A percentile compares a stretch with the other conserved stretches of the same genome.
These are phyloP conservation scores for Agrotis segetum DNA, from an alignment of 2,888 invertebrate species.

Conservation along the genomic window DNA sequence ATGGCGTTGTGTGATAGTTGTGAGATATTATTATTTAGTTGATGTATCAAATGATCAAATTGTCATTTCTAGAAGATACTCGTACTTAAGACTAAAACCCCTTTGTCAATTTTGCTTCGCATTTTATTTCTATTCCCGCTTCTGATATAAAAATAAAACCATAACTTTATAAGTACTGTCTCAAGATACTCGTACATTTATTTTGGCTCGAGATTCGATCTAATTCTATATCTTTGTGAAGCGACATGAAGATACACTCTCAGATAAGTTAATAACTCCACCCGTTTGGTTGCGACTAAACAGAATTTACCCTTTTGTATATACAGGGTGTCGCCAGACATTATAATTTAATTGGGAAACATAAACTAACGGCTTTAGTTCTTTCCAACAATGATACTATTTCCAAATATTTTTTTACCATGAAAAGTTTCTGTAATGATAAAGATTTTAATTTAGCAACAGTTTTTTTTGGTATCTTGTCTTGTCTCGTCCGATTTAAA, in stretches of 20 bases:
- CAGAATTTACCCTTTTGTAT: slow-evolving; percentile 35
- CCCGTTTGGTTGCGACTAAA: slow-evolving; percentile 49
- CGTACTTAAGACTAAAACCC: too few species aligned
- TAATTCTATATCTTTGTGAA: slow-evolving; percentile 34
- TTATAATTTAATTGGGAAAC: neutral
- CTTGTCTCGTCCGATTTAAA: neutral
- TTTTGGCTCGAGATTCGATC: slow-evolving; percentile 22
- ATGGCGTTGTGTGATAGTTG: too few species aligned
- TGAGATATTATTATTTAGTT: too few species aligned
- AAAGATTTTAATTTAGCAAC: neutral
- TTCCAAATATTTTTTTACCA: too few species aligned
- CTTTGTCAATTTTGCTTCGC: neutral
- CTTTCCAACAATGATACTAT: neutral
- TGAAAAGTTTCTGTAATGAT: neutral
- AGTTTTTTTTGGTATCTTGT: neutral
- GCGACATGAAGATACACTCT: slow-evolving; percentile 40
- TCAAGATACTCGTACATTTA: slow-evolving; percentile 9
- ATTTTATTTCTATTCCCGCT: neutral
- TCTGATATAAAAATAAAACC: neutral
- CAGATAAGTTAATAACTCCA: slow-evolving; percentile 44
- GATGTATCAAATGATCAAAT: too few species aligned
- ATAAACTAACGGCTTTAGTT: neutral
- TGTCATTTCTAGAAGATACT: too few species aligned
- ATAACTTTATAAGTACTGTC: neutral
- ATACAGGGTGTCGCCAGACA: slow-evolving; percentile 19